A percentile compares a stretch with the other conserved stretches of the same genome.
These are phyloP conservation scores for Priocnemis perturbator DNA, from an alignment of 2,888 invertebrate genomes.

Conservation along the genomic window DNA sequence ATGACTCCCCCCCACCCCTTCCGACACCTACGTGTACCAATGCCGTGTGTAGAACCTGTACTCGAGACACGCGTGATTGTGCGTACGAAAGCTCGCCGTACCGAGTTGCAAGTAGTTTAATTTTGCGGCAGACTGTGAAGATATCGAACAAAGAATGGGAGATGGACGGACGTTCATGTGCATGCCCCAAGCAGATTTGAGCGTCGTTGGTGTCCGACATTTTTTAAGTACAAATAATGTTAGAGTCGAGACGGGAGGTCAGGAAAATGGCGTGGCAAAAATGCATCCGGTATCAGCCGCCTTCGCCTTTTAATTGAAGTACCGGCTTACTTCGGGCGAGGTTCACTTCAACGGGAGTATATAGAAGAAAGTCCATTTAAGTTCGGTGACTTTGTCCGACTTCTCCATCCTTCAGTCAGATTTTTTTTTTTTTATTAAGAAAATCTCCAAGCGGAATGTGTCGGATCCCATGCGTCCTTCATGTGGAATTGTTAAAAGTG, in stretches of 20 bases:
- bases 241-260: no score
- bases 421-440: no score
- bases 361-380: neutral
- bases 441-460: no score
- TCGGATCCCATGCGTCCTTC: no score
- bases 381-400: neutral
- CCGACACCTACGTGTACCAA: neutral
- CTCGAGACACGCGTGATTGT: neutral
- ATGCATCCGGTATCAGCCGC: no score
- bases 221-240: no score
- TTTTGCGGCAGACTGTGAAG: neutral
- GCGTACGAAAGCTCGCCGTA: neutral
- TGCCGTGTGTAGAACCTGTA: neutral
- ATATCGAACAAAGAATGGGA: neutral
- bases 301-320: neutral
- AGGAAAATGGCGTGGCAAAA: no score
- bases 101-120: neutral
- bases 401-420: neutral
- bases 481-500: no score
- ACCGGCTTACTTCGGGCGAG: neutral
- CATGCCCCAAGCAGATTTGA: no score
- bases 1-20: conserved; percentile 13
- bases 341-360: neutral
- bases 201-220: no score
- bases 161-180: no score